These are phyloP conservation scores for Leptinotarsa lineolata DNA, from an alignment of 1,140 invertebrate species.

Conservation along the genomic window DNA sequence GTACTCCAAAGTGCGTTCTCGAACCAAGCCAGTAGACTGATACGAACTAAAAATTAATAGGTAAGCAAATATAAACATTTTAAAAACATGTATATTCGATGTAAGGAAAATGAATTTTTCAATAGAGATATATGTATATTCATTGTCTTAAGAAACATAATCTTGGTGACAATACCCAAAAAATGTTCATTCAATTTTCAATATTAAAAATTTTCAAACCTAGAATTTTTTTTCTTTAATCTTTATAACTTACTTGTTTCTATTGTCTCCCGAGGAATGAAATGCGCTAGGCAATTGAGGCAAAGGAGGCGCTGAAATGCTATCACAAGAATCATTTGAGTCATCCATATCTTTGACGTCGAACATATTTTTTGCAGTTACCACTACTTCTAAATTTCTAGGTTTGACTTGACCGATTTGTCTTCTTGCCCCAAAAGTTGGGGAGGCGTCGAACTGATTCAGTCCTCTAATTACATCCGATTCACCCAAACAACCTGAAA, in stretches of 20 bases:
- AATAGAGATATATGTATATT: neutral
- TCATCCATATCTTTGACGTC: slow-evolving; percentile 66
- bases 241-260: slow-evolving; percentile 26
- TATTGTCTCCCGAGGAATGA: slow-evolving; percentile 23
- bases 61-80: too few relatives aligned
- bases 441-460: slow-evolving; percentile 53
- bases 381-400: slow-evolving; percentile 63
- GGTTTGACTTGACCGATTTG: slow-evolving; percentile 55
- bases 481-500: slow-evolving; percentile 33
- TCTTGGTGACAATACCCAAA: neutral
- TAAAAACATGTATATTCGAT: too few relatives aligned
- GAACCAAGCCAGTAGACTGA: slow-evolving; percentile 56
- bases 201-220: too few relatives aligned
- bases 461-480: slow-evolving; percentile 36
- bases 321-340: slow-evolving; percentile 56
- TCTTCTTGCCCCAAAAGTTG: slow-evolving; percentile 50
- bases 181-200: neutral
- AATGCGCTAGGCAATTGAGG: slow-evolving; percentile 59
- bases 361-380: slow-evolving; percentile 63
- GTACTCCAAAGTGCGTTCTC: slow-evolving; percentile 60
- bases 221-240: too few relatives aligned
- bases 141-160: neutral
- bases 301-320: slow-evolving; percentile 58
- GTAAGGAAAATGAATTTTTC: too few relatives aligned
- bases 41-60: slow-evolving; percentile 32